Evolutionary conservation across 2,113 vertebrate species (phyloP).

Genomic region (Stomatorhinus ivindoensis): DNA sequence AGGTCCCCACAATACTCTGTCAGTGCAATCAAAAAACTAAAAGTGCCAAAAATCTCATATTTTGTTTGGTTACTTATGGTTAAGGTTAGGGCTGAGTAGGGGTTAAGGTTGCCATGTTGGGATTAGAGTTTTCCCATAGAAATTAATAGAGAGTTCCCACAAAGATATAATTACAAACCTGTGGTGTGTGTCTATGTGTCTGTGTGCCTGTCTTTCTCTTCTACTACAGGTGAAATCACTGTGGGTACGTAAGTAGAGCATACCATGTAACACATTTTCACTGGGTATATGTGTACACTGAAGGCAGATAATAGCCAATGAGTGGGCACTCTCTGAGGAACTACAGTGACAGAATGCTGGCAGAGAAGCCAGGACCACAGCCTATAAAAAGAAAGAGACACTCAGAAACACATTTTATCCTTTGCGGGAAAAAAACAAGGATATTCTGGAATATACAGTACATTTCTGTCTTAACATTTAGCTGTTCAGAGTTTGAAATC

Average conservation of each 20-base stretch:
- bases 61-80: no score
- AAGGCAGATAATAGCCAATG: neutral
- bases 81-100: no score
- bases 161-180: no score
- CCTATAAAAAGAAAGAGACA: neutral
- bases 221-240: neutral
- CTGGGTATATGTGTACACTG: neutral
- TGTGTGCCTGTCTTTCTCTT: neutral
- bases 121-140: no score
- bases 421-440: neutral
- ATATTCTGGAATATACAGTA: neutral
- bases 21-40: no score
- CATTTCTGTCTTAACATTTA: neutral
- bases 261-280: neutral
- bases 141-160: no score
- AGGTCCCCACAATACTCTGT: no score
- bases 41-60: no score
- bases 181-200: neutral
- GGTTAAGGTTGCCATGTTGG: no score
- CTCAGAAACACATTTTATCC: neutral
- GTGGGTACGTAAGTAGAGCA: neutral
- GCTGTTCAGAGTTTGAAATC: neutral
- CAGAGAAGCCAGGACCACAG: neutral
- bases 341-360: neutral
- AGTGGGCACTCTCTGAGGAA: neutral